phyloP scores from a whole-genome alignment of 2,797 vertebrate genomes.

The Schizopygopsis pylzovi region DNA sequence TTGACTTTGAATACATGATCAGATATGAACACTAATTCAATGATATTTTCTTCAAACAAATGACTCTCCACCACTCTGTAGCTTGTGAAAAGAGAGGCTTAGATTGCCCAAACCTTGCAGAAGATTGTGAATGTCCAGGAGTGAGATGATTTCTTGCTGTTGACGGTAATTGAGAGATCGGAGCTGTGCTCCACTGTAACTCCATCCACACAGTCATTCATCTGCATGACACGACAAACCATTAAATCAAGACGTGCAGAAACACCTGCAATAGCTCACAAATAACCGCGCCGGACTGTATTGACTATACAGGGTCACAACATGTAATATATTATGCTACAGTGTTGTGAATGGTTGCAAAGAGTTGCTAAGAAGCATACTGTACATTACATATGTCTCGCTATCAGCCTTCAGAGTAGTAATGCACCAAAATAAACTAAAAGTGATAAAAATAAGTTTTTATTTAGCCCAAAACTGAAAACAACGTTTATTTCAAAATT shows the following conservation, averaged over 20 bases:
- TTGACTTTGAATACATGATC: neutral
- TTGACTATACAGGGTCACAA: neutral
- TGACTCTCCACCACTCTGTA: neutral
- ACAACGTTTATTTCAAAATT: neutral
- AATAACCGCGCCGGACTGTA: neutral
- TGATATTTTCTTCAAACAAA: neutral
- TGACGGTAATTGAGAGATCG: constrained; percentile 91
- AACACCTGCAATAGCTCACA: neutral
- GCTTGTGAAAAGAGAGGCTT: neutral
- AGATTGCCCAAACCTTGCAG: constrained; percentile 87
- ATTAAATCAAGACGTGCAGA: neutral
- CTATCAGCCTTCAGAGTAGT: neutral
- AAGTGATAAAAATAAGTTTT: neutral
- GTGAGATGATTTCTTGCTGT: constrained; percentile 94
- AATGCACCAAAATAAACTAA: neutral
- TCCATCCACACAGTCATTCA: constrained; percentile 95
- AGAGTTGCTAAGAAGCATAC: neutral
- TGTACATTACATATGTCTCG: neutral
- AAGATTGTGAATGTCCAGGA: constrained; percentile 96
- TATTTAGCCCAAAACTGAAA: neutral
- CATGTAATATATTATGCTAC: neutral
- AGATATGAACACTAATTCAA: neutral
- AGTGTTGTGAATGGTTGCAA: neutral
- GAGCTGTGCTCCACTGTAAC: constrained; percentile 93
- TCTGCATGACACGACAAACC: constrained; percentile 70